Base-by-base conservation (phyloP, 2,888 invertebrate genomes). In the Eugnorisma glareosa region DNA sequence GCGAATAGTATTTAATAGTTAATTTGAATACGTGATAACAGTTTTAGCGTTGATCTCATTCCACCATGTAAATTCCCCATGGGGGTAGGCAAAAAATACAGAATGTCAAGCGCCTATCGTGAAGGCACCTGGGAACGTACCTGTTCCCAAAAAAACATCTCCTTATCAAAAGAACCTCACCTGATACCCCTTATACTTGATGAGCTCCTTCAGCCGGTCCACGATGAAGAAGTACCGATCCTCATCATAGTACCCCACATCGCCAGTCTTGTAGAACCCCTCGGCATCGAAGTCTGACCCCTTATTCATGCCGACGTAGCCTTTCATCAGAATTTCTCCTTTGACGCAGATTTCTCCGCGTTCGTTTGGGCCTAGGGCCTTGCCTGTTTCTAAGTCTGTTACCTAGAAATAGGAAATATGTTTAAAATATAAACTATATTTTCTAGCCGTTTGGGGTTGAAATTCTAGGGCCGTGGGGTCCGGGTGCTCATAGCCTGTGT, bases 321-420 rank as follows among this genome's bases (percentile, higher is more conserved):
- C 98, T 89, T 98, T 98, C 98, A 98, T 98, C 10, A 98, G 94
- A 72, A 97, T 93, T 13, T 97, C 97, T 0, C 99, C 98, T 90
- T 98, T 98, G 35, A 98, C 97, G 89, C 98, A 98, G 0, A 99
- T 94, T 92, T 99, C 99, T 0, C 99, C 99, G 37, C 97, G 96
- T 89, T 98, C 91, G 85, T 98, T 97, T 0, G 98, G 97, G 0
- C 98, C 98, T 66, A 98, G 86, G 0, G 97, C 88, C 86, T 97
- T 94, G 0, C 98, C 97, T 0, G 97, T 97, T 75, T 97, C 97
- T 21, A 96, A 90, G 88, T 98, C 97, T 4, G 97, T 93, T 0
- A 97, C 90, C 97, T 97, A 67, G 76, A 90, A 81, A 18, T 15
- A n/a, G 40, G 0, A 59, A 59, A 28, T 57, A 2, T 4, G 13